Conservation (phyloP, 2,113 vertebrate species). For the Epinephelus moara region DNA sequence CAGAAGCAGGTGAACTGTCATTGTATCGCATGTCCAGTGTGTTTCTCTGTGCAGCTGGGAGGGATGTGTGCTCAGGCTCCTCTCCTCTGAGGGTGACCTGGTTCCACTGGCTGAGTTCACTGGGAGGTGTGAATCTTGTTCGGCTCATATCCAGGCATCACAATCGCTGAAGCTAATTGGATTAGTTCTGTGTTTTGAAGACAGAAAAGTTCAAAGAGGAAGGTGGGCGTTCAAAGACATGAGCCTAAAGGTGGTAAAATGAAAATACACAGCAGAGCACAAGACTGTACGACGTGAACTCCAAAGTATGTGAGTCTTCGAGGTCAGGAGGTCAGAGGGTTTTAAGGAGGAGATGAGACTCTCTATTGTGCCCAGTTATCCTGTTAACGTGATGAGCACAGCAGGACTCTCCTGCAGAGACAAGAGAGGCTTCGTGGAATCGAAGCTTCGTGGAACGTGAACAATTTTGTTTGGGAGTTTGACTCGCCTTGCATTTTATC, state of each 20-base stretch:
- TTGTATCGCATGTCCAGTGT: background rate
- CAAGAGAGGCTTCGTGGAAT: background rate
- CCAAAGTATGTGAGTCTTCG: background rate
- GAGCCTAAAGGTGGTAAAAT: slow-evolving; percentile 2
- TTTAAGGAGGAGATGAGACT: background rate
- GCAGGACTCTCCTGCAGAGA: slow-evolving; percentile 26
- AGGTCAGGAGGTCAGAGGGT: slow-evolving; percentile 36
- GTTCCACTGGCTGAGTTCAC: slow-evolving; percentile 1
- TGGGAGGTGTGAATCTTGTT: background rate
- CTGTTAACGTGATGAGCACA: slow-evolving; percentile 4
- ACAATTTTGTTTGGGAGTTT: slow-evolving; percentile 21
- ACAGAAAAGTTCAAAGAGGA: slow-evolving; percentile 42
- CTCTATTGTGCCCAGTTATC: slow-evolving; percentile 17
- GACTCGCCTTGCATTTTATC: slow-evolving; percentile 6
- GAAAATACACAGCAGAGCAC: background rate
- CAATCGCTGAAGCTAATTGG: slow-evolving; percentile 46
- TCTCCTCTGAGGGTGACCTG: slow-evolving; percentile 13
- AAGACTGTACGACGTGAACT: background rate
- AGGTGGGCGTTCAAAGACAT: slow-evolving; percentile 47
- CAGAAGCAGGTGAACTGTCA: background rate
- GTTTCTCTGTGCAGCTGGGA: background rate
- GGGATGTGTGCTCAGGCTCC: background rate
- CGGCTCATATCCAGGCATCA: slow-evolving; percentile 33
- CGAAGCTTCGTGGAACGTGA: slow-evolving; percentile 17
- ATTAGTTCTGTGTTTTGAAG: slow-evolving; percentile 48